Evolutionary conservation across 1,140 invertebrate species (phyloP).

Genomic region (Thaumatotibia leucotreta): DNA sequence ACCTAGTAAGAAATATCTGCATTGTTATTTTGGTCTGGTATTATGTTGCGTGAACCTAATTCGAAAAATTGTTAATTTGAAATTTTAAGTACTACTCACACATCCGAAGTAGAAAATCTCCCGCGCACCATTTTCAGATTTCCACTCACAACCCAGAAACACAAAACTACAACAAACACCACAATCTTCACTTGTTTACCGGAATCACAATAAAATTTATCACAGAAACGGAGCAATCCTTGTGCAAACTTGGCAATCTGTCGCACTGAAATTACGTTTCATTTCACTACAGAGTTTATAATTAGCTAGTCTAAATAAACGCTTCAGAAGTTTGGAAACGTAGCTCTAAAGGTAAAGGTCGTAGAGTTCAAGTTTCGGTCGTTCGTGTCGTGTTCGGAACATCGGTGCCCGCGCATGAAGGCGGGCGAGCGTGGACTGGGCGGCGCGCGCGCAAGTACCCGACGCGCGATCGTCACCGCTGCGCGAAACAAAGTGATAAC

Average conservation of each 20-base stretch:
- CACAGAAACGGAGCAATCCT: slow-evolving; percentile 41
- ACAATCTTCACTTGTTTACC: slow-evolving; percentile 38
- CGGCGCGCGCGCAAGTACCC: slow-evolving; percentile 44
- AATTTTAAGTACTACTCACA: slow-evolving; percentile 43
- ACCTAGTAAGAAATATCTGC: too few species aligned
- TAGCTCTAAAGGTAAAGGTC: slow-evolving; percentile 22
- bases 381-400: slow-evolving; percentile 33
- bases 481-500: slow-evolving; percentile 64
- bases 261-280: slow-evolving; percentile 44
- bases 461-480: slow-evolving; percentile 52
- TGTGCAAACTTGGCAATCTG: slow-evolving; percentile 58
- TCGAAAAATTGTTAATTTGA: too few species aligned
- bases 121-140: slow-evolving; percentile 57
- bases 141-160: slow-evolving; percentile 19
- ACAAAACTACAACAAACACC: slow-evolving; percentile 25
- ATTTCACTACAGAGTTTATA: slow-evolving; percentile 50
- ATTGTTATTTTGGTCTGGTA: too few species aligned
- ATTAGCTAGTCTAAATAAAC: slow-evolving; percentile 36
- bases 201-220: slow-evolving; percentile 41
- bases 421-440: slow-evolving; percentile 28
- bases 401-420: background rate
- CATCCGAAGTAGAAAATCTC: slow-evolving; percentile 63
- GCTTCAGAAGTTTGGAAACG: background rate
- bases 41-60: too few species aligned
- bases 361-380: slow-evolving; percentile 44